Base-by-base conservation (phyloP, 2,113 vertebrate genomes). In the Phycodurus eques region DNA sequence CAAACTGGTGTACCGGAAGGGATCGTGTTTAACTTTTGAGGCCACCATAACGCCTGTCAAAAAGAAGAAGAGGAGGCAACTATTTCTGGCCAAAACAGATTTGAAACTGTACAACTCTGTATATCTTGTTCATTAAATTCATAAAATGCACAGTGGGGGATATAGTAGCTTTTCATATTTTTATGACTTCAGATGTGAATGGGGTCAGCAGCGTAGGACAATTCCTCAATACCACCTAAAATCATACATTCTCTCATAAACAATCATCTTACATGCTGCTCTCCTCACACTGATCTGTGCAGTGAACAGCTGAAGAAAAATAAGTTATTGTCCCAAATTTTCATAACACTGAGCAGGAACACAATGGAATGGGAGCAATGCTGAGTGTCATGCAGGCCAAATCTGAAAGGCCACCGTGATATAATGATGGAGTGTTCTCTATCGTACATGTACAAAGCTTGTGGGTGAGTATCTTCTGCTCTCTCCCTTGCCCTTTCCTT, bases 361-460 rank as follows among this genome's bases (percentile, higher is more conserved):
- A 62, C 43, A 71, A 54, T 42, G 54, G 71, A 70, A 74, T 62
- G 61, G 59, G 77, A 83, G 77, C 72, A 80, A 78, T 80, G 70
- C 65, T 46, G 51, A 33, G 59, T 60, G 76, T 73, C 76, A 54
- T 13, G 51, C 59, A 47, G 75, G 74, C 74, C 71, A 83, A n/a
- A 70, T 49, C 74, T 80, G 71, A 85, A 89, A 89, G 78, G 85
- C 70, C 85, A 85, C 71, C 69, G 71, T 70, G 68, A 85, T 78
- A 81, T 68, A 88, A 88, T 83, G 83, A 86, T 74, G 62, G 56
- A 65, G 46, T 49, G 75, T 80, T 83, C 87, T 78, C 57, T 53
- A 59, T 78, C 75, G 81, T 72, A 69, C 44, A 81, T 9, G 64
- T 68, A 71, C 77, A 27, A 27, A 56, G 53, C 67, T 64, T 72